A percentile compares a stretch with the other conserved stretches of the same genome.
Evolutionary conservation across 2,888 invertebrate species (phyloP).

Genomic region (Spatulosminthurus flaviceps): DNA sequence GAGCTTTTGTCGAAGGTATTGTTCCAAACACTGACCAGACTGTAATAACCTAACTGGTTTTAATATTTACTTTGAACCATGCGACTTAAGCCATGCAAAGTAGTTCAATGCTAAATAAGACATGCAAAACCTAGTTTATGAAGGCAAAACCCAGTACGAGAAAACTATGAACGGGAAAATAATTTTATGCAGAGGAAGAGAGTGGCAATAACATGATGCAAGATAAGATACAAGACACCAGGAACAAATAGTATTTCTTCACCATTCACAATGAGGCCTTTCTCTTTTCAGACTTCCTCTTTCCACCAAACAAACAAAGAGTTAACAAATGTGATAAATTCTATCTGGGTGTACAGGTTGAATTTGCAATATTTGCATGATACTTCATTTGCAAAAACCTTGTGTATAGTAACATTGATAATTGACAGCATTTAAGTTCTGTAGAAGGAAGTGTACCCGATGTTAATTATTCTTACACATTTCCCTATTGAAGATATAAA

Average conservation of each 20-base stretch:
- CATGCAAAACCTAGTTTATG: neutral
- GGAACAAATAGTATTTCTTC: neutral
- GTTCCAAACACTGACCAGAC: too few relatives aligned
- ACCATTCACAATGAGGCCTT: too few relatives aligned
- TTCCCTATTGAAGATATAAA: neutral
- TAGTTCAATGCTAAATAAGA: slow-evolving; percentile 18
- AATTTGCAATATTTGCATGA: neutral
- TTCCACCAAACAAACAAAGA: neutral
- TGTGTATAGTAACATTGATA: neutral
- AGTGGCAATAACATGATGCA: too few relatives aligned
- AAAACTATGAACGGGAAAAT: neutral
- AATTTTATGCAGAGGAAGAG: neutral
- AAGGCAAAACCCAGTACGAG: neutral
- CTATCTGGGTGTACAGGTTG: neutral
- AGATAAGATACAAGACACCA: too few relatives aligned
- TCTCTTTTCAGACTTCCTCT: neutral
- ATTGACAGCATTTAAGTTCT: neutral
- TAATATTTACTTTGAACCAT: too few relatives aligned
- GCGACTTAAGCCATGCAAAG: neutral
- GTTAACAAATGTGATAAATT: neutral
- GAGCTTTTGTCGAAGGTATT: too few relatives aligned
- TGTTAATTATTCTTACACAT: neutral
- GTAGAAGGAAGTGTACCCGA: too few relatives aligned
- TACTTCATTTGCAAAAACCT: neutral
- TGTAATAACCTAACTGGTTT: too few relatives aligned